A percentile compares a stretch with the other conserved stretches of the same genome.
Evolutionary conservation across 2,888 invertebrate genomes (phyloP).

Genomic region (Euzetes globulus): DNA sequence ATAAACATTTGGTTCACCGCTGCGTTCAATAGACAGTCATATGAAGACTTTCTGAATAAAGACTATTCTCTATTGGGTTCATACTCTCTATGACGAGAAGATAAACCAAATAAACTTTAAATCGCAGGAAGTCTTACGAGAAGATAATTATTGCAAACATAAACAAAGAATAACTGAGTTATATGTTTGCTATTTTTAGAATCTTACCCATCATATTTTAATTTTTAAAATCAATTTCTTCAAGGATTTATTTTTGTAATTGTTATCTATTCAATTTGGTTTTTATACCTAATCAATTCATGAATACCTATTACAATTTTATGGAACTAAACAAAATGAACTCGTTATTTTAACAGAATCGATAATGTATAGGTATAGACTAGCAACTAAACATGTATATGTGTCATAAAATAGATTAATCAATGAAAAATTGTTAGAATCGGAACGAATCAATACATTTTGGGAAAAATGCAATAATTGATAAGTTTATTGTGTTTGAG

Average conservation of each 20-base stretch:
- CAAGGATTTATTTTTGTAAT: not conserved
- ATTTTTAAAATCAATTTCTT: not conserved
- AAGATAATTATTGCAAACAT: constrained; percentile 22
- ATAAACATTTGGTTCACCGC: constrained; percentile 19
- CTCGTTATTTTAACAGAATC: too few species aligned
- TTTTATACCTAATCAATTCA: too few species aligned
- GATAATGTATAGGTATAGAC: too few species aligned
- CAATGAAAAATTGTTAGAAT: too few species aligned
- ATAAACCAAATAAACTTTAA: constrained; percentile 23
- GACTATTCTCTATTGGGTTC: not conserved
- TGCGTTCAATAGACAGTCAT: not conserved
- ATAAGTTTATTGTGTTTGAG: too few species aligned
- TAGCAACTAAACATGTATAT: too few species aligned
- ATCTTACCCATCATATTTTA: not conserved
- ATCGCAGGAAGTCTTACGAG: constrained; percentile 22
- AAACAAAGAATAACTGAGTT: constrained; percentile 17
- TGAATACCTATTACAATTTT: too few species aligned
- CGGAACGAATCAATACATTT: too few species aligned
- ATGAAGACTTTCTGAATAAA: not conserved
- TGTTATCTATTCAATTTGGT: too few species aligned
- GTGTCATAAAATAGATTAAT: too few species aligned
- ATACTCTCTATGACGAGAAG: not conserved
- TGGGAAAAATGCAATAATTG: too few species aligned
- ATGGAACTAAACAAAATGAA: too few species aligned
- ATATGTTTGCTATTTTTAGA: constrained; percentile 6